Base-by-base conservation (phyloP, 2,888 invertebrate species). In the Cyrtodaria siliqua region DNA sequence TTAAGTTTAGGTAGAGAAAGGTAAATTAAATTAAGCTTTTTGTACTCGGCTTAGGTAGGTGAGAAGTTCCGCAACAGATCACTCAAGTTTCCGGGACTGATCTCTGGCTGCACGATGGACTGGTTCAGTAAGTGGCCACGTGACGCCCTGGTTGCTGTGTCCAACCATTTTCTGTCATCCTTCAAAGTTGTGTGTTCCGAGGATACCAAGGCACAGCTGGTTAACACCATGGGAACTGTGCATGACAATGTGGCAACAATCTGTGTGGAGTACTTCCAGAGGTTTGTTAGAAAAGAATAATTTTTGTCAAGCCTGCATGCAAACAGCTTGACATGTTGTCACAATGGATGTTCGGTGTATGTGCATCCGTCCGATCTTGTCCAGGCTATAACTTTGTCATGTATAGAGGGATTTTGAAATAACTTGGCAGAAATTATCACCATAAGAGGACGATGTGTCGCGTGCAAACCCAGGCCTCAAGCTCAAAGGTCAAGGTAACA, bases 21-120 rank as follows among this genome's bases (percentile, higher is more conserved):
- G 3, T 42, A 9, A 40, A 38, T 42, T 14, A 3, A 40, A 57
- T 27, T 9, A 57, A 55, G 18, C 29, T 6, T 24, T 27, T 55
- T 55, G 40, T n/a, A n/a, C n/a, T n/a, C n/a, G n/a, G 12, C 33
- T 14, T 61, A 91, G 87, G 91, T 91, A 33, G 91, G 91, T 57
- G 90, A 90, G 57, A 90, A 91, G 72, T 91, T 91, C 67, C 79
- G 91, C 47, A 90, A 83, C 61, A 77, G 92, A 62, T 88, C 93
- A 14, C 79, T 93, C 57, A 92, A 92, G 76, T 93, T 93, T 74
- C 92, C 93, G 18, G 92, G 92, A 24, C 84, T 93, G 53, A 92
- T 92, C 23, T 92, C 92, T 42, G 92, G 93, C 42, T 93, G 92
- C 82, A 93, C 92, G 18, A 92, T 93, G 88, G 92, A 93, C 77